Base-by-base conservation (phyloP, 2,888 invertebrate species). In the Pandemis corylana region DNA sequence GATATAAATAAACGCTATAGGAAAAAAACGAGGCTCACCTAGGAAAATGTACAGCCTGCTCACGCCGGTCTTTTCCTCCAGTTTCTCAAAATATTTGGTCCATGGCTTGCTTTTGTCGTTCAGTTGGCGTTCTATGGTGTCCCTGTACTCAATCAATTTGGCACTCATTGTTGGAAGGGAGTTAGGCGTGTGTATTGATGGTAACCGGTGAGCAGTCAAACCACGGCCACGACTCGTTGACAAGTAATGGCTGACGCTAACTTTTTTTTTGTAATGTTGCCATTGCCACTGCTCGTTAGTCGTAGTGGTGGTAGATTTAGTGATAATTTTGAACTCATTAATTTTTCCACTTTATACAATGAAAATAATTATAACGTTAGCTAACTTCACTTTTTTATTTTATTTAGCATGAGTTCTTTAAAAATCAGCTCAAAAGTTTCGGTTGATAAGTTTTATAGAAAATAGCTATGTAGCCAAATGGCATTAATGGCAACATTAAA, bases 11-110 rank as follows among this genome's bases (percentile, higher is more conserved):
- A 94, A 93, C 91, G 85, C 83, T 82, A 82, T 85, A 84, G 82
- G 89, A 88, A 86, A 77, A 82, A 85, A 82, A 80, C 77, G 72
- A 80, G 80, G 87, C 96, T 95, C 94, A 98, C 98, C 98, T 79
- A 96, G 84, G 90, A 97, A 97, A 81, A 98, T 81, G 89, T 98
- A 97, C 42, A 97, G 89, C 81, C 98, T 95, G 84, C 96, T 96
- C 68, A 98, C 91, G 83, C 97, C 97, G 81, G 96, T 96, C 87
- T 96, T 97, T 79, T 93, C 88, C 88, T 98, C 98, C 6, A 96
- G 93, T 77, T 92, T 87, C 41, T 95, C 96, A 77, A 98, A 95
- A 78, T 95, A 89, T 82, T 94, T 94, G 5, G 96, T 95, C 97
- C 97, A 97, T 67, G 97, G 96, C 85, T 96, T 97, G 76, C 90